Base-by-base conservation (phyloP, 1,140 invertebrate genomes). In the Triops cancriformis region DNA sequence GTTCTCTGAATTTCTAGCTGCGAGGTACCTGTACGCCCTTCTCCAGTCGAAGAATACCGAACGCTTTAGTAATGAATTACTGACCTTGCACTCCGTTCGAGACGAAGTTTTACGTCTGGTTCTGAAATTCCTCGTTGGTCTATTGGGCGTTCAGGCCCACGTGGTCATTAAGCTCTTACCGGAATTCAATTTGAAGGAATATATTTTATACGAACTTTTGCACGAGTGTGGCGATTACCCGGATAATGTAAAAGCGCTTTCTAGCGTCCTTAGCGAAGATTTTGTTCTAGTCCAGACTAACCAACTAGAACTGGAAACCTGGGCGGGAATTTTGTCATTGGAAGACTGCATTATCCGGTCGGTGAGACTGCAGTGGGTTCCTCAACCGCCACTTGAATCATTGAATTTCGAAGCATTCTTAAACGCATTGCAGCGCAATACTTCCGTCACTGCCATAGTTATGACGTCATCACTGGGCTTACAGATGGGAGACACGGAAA, bases 1-100 rank as follows among this genome's bases (percentile, higher is more conserved):
- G 23, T 79, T 79, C 28, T 14, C 78, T 23, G 79, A 79, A 31
- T 79, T 73, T 27, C 28, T 79, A 72, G 79, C 79, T 26, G 79
- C 76, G 11, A 75, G 26, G n/a, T 79, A 79, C 74, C 51, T 79
- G 14, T 51, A 72, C 10, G 76, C 26, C 9, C 73, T 73, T 10
- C 12, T 76, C 6, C n/a, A 76, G 26, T 26, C 37, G 9, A 28
- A 41, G 11, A 43, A 74, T 45, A 31, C 12, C 18, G 75, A 76
- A 51, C 77, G 74, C 12, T 37, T 78, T 14, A 37, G n/a, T 26
- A 23, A 26, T 1, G 76, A 77, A 72, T 31, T 31, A 2, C 51
- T 77, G 26, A 26, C n/a, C 1, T 64, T 77, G 43, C n/a, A 23
- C 18, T 31, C 43, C 0, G 51, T 37, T 10, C 7, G 77, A 72